Conservation (phyloP, 2,888 invertebrate species). For the Diarsia mendica region DNA sequence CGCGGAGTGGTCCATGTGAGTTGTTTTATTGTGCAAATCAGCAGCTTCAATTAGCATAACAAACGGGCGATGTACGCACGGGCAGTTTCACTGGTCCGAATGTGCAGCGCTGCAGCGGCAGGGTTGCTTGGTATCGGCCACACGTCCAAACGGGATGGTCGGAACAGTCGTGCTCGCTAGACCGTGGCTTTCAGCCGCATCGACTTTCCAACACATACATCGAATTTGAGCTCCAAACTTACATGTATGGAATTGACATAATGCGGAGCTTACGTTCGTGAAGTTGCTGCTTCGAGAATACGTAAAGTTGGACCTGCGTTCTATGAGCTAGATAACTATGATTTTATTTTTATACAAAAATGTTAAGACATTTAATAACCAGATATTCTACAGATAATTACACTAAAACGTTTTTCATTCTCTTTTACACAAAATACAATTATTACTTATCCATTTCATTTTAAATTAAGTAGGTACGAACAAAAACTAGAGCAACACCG, state of each 20-base stretch:
- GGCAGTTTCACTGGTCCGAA: constrained; percentile 60
- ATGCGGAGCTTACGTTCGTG: constrained; percentile 19
- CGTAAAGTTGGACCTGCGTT: too few relatives aligned
- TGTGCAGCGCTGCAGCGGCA: constrained; percentile 37
- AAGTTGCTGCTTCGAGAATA: constrained; percentile 18
- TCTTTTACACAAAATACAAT: neutral
- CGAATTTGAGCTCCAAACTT: constrained; percentile 67
- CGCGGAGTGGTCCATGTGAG: constrained; percentile 72
- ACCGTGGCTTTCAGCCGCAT: constrained; percentile 83
- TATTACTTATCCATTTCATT: neutral
- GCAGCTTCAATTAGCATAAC: constrained; percentile 84
- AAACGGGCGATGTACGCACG: constrained; percentile 78
- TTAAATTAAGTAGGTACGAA: neutral
- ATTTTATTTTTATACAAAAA: neutral
- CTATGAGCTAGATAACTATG: neutral
- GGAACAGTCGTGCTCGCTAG: constrained; percentile 79
- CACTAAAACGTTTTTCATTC: too few relatives aligned
- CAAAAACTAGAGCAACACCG: constrained; percentile 1
- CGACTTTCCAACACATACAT: constrained; percentile 77
- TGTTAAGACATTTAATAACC: too few relatives aligned
- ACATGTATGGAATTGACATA: constrained; percentile 56
- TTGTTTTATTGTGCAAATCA: constrained; percentile 88
- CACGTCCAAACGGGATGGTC: constrained; percentile 78
- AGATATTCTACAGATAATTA: too few relatives aligned
- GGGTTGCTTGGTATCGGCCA: constrained; percentile 81